These are phyloP conservation scores for Vireo altiloquus DNA, from an alignment of 2,113 vertebrate species.

Conservation along the genomic window DNA sequence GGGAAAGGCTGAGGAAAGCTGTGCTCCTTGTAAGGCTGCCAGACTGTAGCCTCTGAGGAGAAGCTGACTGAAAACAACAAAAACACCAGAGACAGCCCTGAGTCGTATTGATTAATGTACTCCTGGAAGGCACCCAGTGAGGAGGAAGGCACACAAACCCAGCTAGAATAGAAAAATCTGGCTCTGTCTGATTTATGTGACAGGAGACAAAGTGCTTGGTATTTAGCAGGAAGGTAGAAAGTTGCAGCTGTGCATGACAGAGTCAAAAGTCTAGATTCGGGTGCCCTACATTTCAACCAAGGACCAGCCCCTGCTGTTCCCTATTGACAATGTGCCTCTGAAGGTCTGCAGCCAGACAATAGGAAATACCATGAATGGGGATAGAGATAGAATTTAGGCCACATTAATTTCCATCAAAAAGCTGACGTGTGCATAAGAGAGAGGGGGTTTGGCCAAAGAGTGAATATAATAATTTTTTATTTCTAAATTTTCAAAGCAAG, in stretches of 20 bases:
- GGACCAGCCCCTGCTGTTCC: background rate
- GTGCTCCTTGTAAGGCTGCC: background rate
- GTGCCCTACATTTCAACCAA: constrained; percentile 50
- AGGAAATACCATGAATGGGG: background rate
- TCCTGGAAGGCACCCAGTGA: constrained; percentile 47
- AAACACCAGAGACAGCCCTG: background rate
- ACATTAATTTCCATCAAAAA: constrained; percentile 17
- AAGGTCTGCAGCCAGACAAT: constrained; percentile 31
- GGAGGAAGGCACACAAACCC: constrained; percentile 49
- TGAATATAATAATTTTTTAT: background rate
- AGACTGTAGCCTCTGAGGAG: background rate
- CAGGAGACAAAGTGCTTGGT: constrained; percentile 46
- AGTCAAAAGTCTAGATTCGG: constrained; percentile 18
- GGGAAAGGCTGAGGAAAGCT: background rate
- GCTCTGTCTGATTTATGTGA: constrained; percentile 39
- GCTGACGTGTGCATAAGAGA: background rate
- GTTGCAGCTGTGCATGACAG: constrained; percentile 12
- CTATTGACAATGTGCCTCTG: background rate
- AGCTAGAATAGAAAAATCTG: constrained; percentile 51
- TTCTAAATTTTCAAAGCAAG: background rate
- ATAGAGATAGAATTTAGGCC: constrained; percentile 46
- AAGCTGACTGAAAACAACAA: constrained; percentile 31
- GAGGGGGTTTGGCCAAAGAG: background rate
- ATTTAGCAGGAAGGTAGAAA: constrained; percentile 49
- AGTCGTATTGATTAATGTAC: constrained; percentile 43